Evolutionary conservation across 2,113 vertebrate species (phyloP), one percentile per base, ranked within the genome.

Genomic region (Pangasianodon hypophthalmus): DNA sequence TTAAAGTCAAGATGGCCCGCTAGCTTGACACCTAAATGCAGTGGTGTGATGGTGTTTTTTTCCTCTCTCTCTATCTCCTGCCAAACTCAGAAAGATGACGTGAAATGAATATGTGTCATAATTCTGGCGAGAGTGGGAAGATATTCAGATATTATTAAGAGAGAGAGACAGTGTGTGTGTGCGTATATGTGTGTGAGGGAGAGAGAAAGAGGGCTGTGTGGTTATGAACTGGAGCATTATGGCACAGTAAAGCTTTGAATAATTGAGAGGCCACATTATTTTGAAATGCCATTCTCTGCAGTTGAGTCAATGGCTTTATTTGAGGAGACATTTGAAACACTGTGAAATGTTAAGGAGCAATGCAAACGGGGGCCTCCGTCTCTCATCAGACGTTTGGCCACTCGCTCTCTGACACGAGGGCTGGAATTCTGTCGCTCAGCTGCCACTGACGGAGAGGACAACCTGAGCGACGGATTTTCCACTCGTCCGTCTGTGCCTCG

Each of bases 21-120:
- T 92, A 95, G 94, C 94, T 88, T 96, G 94, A 95, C 95, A 96
- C 95, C 95, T 96, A 94, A 94, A 94, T 95, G 80, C 89, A 92
- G 93, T 84, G 95, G 95, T 94, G 91, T 93, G 96, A 96, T 94
- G 95, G 87, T 88, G 90, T 92, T 62, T 85, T 92, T 85, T 82
- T 92, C 79, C 85, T 86, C 85, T 85, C 60, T 80, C 50, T 6
- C 24, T 60, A 82, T 86, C 88, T 85, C 82, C 94, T 96, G 89
- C 93, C 95, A 96, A 96, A 95, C 96, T 94, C 95, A 94, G 96
- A 93, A 92, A 54, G 92, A 94, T 95, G 96, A 95, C 95, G 94
- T 95, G 94, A 95, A 96, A 94, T 96, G 95, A 95, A 96, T 92
- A 96, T 94, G 92, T 94, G 93, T 95, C 95, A 96, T 95, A 95